Evolutionary conservation across 2,113 vertebrate genomes (phyloP), one percentile per base, ranked within the genome.

Genomic region (Azemiops feae): DNA sequence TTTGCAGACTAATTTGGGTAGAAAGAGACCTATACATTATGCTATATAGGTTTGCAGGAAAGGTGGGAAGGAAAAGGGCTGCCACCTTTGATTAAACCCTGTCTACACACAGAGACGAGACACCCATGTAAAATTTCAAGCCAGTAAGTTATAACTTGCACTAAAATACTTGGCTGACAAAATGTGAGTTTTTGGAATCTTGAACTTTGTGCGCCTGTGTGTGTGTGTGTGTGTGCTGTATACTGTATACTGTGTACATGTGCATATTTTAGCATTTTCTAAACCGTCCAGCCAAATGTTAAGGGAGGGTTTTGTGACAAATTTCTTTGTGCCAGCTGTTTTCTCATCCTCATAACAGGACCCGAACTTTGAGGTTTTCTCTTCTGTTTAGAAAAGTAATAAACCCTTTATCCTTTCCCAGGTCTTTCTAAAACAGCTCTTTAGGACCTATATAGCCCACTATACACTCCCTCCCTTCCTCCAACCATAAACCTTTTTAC

Each of bases 381-480:
- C 97, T 97, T 98, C 97, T 98, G 97, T 97, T 98, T 98, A 96
- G 96, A 97, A 96, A 97, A 94, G 96, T 98, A 96, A 97, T 98
- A 98, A 98, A 98, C 98, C 97, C 96, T 97, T 97, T 97, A 96
- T 96, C 95, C 95, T 96, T 95, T 91, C 93, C 95, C 95, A 96
- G 96, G 92, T 94, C 96, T 94, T 94, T 50, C 88, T 7, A 39
- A 85, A 93, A 39, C 7, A 60, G 69, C 74, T 53, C 55, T 30
- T 52, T 58, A 20, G 55, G 23, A 34, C 57, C 18, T 91, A 54
- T n/a, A 69, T 2, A 55, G 16, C 89, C 0, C n/a, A 34, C 34
- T 81, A 81, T 57, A 11, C 34, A 3, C 54, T 6, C 0, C 53
- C 12, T 87, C 30, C 16, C 20, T 85, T 22, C 16, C 23, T 90